phyloP scores from a whole-genome alignment of 2,113 vertebrate species.

The Gnathonemus longibarbis region DNA sequence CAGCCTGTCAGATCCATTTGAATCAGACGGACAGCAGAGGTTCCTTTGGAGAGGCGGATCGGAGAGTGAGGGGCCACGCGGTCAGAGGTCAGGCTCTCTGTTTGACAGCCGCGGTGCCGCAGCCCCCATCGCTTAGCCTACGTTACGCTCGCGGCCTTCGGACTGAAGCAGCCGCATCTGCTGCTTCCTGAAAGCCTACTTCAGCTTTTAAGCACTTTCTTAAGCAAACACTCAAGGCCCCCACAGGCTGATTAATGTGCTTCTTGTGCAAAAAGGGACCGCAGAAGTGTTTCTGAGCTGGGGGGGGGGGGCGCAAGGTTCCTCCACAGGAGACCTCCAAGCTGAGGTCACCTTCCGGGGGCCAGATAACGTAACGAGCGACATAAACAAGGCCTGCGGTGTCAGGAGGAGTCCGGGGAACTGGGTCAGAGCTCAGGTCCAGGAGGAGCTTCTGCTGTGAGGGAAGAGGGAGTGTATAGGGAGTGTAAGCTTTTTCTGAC shows the following conservation, averaged over 20 bases:
- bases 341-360: background rate
- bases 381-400: background rate
- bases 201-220: background rate
- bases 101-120: background rate
- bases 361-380: background rate
- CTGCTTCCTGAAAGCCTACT: conserved; percentile 39
- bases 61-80: background rate
- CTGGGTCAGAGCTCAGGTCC: background rate
- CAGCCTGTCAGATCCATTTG: background rate
- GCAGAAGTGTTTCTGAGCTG: background rate
- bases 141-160: background rate
- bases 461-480: no score
- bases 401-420: background rate
- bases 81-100: background rate
- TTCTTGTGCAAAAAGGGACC: background rate
- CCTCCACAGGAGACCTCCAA: background rate
- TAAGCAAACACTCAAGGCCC: background rate
- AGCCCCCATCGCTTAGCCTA: background rate
- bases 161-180: background rate
- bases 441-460: background rate
- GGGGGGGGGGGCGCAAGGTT: background rate
- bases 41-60: background rate
- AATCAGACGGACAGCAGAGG: background rate
- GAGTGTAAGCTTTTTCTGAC: background rate
- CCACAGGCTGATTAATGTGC: background rate